These are phyloP conservation scores for Odontothrips loti DNA, from an alignment of 2,888 invertebrate genomes.

Conservation along the genomic window DNA sequence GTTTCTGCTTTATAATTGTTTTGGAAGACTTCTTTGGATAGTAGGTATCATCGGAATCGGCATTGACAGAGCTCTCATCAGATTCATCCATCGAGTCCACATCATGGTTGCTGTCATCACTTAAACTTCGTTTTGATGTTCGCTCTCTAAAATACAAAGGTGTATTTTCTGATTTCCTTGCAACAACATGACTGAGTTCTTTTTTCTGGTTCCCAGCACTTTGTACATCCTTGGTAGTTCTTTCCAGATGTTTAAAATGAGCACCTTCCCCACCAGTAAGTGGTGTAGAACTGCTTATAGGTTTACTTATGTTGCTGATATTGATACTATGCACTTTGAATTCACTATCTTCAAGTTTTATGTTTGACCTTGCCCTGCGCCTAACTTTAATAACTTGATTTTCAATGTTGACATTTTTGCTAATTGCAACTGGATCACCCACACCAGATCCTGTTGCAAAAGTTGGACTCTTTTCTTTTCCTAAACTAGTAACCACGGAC, in stretches of 20 bases:
- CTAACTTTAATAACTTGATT: neutral
- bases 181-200: neutral
- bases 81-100: neutral
- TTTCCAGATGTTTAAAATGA: no score
- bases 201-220: neutral
- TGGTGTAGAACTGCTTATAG: neutral
- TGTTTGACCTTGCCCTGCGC: neutral
- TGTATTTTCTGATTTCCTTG: neutral
- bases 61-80: neutral
- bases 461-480: neutral
- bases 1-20: neutral
- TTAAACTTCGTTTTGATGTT: neutral
- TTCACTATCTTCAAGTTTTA: neutral
- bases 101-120: neutral
- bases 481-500: no score
- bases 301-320: neutral
- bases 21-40: neutral
- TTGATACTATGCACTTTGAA: neutral
- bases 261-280: neutral
- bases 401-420: neutral
- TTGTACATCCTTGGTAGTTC: neutral
- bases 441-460: no score
- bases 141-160: neutral
- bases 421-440: neutral
- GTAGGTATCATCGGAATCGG: constrained; percentile 7